Evolutionary conservation across 2,888 invertebrate genomes (phyloP), one percentile per base, ranked within the genome.

Genomic region (Neocrepidodera transversa): DNA sequence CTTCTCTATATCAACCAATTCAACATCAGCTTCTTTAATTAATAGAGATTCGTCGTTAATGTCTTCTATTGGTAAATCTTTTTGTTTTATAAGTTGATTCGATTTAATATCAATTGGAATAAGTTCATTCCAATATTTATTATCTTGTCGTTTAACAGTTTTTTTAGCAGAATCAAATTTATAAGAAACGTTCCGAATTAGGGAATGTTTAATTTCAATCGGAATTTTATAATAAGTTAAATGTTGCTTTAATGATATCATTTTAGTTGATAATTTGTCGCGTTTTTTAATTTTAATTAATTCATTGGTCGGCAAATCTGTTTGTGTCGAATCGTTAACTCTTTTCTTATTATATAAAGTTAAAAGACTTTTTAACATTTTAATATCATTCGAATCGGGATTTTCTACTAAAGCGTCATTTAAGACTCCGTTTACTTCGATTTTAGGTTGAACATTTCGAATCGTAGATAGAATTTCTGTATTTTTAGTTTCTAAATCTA

Each of bases 221-320:
- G 71, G 70, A 13, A 72, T 65, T 58, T 68, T 71, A 38, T 63
- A 68, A 3, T 54, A 43, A 14, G 45, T 16, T 18, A 72, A 40
- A 14, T 68, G 63, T 43, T 60, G 55, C 18, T 64, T 66, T 5
- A 71, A 49, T 32, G 64, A 56, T 42, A 64, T 65, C 23, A 72
- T 60, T 38, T 64, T 62, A 10, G 59, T 51, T 5, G 52, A 55
- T 1, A 36, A 45, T n/a, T n/a, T n/a, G 16, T 65, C 63, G 7
- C n/a, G 16, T 2, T 36, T 18, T 26, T 63, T 43, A 20, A 63
- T 38, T 28, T 45, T 50, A 28, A 68, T 63, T 7, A 61, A 59
- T 20, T 57, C 40, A 43, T 55, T 61, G 7, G 42, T 11, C 0
- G 69, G 70, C 11, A 68, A 42, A 17, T 62, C 62, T 1, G 67